Evolutionary conservation across 2,797 vertebrate genomes (phyloP).

Genomic region (Lithobates pipiens): DNA sequence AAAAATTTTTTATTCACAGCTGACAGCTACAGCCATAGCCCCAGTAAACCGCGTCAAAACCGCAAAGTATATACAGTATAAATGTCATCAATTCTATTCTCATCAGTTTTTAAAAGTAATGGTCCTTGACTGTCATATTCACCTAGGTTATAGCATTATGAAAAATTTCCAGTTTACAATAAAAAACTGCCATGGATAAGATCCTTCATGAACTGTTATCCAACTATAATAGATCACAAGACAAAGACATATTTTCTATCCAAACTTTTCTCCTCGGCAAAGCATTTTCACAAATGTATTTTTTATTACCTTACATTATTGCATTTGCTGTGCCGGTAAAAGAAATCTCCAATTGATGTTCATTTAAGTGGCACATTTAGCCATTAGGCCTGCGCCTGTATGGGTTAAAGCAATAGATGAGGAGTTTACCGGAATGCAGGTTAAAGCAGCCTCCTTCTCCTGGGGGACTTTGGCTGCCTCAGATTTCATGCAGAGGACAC

Average conservation of each 20-base stretch:
- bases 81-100: too few relatives aligned
- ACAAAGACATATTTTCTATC: constrained; percentile 3
- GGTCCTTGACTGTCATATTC: neutral
- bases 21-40: too few relatives aligned
- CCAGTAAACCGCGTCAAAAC: too few relatives aligned
- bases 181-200: neutral
- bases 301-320: constrained; percentile 42
- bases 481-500: constrained; percentile 20
- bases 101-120: neutral
- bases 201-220: neutral
- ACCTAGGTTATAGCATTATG: neutral
- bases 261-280: constrained; percentile 21
- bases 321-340: constrained; percentile 40
- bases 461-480: constrained; percentile 23
- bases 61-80: too few relatives aligned
- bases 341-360: constrained; percentile 36
- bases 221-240: neutral
- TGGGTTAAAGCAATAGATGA: constrained; percentile 38
- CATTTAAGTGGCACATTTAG: constrained; percentile 36
- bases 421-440: constrained; percentile 32
- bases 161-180: neutral
- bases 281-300: constrained; percentile 48
- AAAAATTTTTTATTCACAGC: too few relatives aligned
- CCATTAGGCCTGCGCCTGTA: constrained; percentile 20
- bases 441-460: constrained; percentile 10